These are phyloP conservation scores for Glareola pratincola DNA, from an alignment of 2,113 vertebrate species.

Conservation along the genomic window DNA sequence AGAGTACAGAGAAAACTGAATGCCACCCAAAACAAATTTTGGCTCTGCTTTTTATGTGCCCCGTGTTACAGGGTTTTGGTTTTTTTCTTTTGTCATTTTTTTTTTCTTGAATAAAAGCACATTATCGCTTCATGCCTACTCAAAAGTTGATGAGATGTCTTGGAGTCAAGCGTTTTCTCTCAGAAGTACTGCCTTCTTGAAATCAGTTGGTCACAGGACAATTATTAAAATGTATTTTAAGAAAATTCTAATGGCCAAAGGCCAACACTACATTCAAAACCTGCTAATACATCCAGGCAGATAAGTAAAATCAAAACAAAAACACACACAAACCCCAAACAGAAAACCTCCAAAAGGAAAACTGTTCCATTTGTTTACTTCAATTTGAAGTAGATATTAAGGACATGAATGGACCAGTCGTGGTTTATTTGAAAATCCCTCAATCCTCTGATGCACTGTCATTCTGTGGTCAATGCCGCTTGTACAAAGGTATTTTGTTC, in stretches of 20 bases:
- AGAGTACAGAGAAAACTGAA: slow-evolving; percentile 44
- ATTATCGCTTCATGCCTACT: background rate
- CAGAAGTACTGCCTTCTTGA: slow-evolving; percentile 37
- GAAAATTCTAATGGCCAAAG: slow-evolving; percentile 67
- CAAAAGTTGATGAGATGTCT: background rate
- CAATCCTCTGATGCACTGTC: slow-evolving; percentile 68
- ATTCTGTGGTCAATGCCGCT: slow-evolving; percentile 7
- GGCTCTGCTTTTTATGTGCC: slow-evolving; percentile 40
- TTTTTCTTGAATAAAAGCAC: background rate
- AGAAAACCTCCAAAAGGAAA: slow-evolving; percentile 76
- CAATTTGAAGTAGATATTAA: slow-evolving; percentile 84
- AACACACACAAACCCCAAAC: slow-evolving; percentile 58
- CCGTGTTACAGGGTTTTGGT: background rate
- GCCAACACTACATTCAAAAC: slow-evolving; percentile 75
- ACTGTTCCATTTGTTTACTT: slow-evolving; percentile 80
- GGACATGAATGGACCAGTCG: slow-evolving; percentile 74
- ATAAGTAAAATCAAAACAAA: slow-evolving; percentile 63
- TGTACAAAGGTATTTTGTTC: background rate
- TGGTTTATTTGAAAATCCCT: slow-evolving; percentile 69
- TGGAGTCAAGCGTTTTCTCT: background rate
- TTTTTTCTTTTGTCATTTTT: background rate
- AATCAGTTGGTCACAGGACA: slow-evolving; percentile 55
- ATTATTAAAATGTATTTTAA: slow-evolving; percentile 68
- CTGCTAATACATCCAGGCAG: slow-evolving; percentile 75
- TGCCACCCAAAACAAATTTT: background rate